Conservation (phyloP, 2,888 invertebrate genomes). For the Acronicta alni region DNA sequence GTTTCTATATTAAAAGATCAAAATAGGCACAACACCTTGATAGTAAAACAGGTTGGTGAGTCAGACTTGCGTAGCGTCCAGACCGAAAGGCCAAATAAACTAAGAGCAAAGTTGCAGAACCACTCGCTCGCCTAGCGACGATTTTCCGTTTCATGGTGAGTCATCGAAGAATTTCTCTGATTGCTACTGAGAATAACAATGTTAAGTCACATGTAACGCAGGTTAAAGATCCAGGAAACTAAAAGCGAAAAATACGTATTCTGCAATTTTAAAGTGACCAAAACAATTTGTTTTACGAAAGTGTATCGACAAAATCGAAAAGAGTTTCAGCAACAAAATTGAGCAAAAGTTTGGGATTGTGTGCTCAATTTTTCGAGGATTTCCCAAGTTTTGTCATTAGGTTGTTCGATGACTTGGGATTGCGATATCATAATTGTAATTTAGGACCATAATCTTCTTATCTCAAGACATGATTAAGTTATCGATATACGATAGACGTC, state of each 20-base stretch:
- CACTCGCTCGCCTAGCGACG: constrained; percentile 51
- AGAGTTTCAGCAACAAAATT: too few species aligned
- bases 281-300: not conserved
- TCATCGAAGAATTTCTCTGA: constrained; percentile 62
- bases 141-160: constrained; percentile 55
- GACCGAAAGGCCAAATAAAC: constrained; percentile 63
- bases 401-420: too few species aligned
- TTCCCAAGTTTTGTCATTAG: too few species aligned
- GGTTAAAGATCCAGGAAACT: constrained; percentile 1
- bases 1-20: constrained; percentile 23
- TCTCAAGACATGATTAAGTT: too few species aligned
- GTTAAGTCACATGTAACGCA: constrained; percentile 24
- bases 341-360: too few species aligned
- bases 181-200: constrained; percentile 45
- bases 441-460: too few species aligned
- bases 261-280: not conserved
- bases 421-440: too few species aligned
- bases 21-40: constrained; percentile 44
- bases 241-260: not conserved
- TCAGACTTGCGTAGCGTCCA: constrained; percentile 53
- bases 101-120: constrained; percentile 62
- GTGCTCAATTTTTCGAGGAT: too few species aligned
- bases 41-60: constrained; percentile 65
- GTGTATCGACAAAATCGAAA: not conserved
- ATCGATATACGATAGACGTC: too few species aligned